These are phyloP conservation scores for Psittacula cyanocephala DNA, from an alignment of 2,113 vertebrate genomes.

Conservation along the genomic window DNA sequence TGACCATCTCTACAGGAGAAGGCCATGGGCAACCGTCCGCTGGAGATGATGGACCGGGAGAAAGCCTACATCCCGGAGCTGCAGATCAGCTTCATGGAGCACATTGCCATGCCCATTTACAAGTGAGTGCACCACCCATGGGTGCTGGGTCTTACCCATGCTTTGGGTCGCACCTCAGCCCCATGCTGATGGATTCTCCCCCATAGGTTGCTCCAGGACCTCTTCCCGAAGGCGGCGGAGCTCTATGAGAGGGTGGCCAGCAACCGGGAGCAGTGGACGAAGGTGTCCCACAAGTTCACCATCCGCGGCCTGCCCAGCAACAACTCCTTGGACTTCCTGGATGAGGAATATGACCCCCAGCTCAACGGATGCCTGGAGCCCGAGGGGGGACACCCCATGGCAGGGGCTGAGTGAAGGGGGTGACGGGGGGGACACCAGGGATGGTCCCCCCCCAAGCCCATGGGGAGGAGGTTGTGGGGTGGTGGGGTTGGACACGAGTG, in stretches of 20 bases:
- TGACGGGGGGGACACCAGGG: fast-evolving
- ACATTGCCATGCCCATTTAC: constrained; percentile 98
- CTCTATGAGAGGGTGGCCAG: constrained; percentile 91
- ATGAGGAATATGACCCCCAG: constrained; percentile 88
- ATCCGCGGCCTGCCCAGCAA: constrained; percentile 94
- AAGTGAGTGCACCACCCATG: constrained; percentile 74
- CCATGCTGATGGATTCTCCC: neutral
- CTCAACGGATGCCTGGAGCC: constrained; percentile 88
- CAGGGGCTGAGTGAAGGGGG: neutral
- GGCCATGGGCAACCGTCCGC: constrained; percentile 95
- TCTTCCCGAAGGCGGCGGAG: constrained; percentile 86
- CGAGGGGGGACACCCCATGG: neutral
- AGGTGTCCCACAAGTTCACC: constrained; percentile 97
- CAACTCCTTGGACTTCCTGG: constrained; percentile 97
- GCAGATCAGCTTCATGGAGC: constrained; percentile 99
- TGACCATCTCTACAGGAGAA: constrained; percentile 81
- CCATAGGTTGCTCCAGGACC: constrained; percentile 87
- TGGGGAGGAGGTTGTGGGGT: neutral
- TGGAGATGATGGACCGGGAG: constrained; percentile 99
- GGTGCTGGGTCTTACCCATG: neutral
- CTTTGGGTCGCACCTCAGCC: neutral
- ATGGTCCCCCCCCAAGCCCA: neutral
- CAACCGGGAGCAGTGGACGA: constrained; percentile 95
- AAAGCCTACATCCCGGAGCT: constrained; percentile 97
- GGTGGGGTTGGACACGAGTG: neutral